A percentile compares a stretch with the other conserved stretches of the same genome.
These are phyloP conservation scores for Epirrhoe tristata DNA, from an alignment of 2,888 invertebrate genomes.

Conservation along the genomic window DNA sequence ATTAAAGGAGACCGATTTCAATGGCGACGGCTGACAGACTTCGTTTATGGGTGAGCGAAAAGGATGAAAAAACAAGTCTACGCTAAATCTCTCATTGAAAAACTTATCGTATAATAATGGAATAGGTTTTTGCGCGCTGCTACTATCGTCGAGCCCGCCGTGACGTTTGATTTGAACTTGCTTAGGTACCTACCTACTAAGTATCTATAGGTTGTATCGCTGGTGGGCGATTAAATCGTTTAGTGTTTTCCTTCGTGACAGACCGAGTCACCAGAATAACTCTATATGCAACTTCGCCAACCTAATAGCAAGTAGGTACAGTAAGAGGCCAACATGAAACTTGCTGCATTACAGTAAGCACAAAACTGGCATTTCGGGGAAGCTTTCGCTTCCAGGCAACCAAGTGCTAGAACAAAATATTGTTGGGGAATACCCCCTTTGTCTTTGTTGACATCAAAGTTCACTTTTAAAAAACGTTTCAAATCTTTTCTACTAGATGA, in stretches of 20 bases:
- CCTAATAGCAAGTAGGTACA: too few relatives aligned
- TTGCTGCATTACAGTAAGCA: too few relatives aligned
- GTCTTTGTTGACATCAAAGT: too few relatives aligned
- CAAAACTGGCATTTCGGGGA: too few relatives aligned
- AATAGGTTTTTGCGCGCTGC: constrained; percentile 53
- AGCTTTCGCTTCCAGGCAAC: too few relatives aligned
- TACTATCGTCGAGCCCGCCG: constrained; percentile 20
- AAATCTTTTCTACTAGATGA: too few relatives aligned
- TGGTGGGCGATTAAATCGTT: background rate
- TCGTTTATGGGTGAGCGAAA: constrained; percentile 70
- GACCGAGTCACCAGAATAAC: too few relatives aligned
- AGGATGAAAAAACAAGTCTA: constrained; percentile 62
- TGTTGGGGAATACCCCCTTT: too few relatives aligned
- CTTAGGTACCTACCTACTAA: background rate
- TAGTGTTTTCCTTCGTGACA: too few relatives aligned
- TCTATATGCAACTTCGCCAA: background rate
- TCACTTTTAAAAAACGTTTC: too few relatives aligned
- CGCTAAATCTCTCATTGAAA: constrained; percentile 64
- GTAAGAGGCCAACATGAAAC: too few relatives aligned
- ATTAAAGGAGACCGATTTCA: constrained; percentile 84
- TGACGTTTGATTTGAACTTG: constrained; percentile 41
- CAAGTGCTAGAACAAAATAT: too few relatives aligned
- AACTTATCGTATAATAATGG: constrained; percentile 67
- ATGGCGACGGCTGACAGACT: constrained; percentile 77
- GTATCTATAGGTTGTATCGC: background rate